Percentiles rank a stretch among this genome's conserved stretches.
Evolutionary conservation across 2,797 vertebrate genomes (phyloP).

Genomic region (Muscicapa comitata): DNA sequence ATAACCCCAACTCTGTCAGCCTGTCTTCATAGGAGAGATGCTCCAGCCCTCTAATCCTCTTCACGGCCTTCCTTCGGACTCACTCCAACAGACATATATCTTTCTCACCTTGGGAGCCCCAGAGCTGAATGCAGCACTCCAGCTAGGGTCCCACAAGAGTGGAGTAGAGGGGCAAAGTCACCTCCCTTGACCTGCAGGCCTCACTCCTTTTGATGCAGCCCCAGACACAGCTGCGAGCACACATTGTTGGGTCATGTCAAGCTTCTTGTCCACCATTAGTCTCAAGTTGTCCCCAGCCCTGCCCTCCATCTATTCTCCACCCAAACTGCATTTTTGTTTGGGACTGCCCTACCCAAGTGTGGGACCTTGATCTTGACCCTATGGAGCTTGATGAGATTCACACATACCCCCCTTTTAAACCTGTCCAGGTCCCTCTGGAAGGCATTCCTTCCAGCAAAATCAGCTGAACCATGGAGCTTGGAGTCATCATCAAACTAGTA

Average conservation of each 20-base stretch:
- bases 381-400: not conserved
- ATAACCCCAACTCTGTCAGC: not conserved
- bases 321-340: not conserved
- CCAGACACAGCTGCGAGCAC: fast-evolving
- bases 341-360: not conserved
- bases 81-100: not conserved
- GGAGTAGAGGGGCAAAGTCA: not conserved
- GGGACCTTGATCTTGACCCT: not conserved
- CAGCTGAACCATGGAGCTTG: fast-evolving
- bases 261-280: not conserved
- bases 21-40: not conserved
- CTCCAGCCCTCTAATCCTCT: not conserved
- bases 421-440: not conserved
- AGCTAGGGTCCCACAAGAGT: not conserved
- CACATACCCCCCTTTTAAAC: fast-evolving
- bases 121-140: not conserved
- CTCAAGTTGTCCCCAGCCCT: not conserved
- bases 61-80: not conserved
- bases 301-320: not conserved
- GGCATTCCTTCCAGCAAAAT: not conserved
- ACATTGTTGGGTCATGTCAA: not conserved
- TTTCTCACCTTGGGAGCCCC: not conserved
- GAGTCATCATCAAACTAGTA: not conserved
- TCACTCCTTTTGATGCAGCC: not conserved
- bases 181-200: not conserved